Percentiles rank a stretch among this genome's conserved stretches.
Conservation (phyloP, 2,797 vertebrate genomes). For the Myiotriccus ornatus region DNA sequence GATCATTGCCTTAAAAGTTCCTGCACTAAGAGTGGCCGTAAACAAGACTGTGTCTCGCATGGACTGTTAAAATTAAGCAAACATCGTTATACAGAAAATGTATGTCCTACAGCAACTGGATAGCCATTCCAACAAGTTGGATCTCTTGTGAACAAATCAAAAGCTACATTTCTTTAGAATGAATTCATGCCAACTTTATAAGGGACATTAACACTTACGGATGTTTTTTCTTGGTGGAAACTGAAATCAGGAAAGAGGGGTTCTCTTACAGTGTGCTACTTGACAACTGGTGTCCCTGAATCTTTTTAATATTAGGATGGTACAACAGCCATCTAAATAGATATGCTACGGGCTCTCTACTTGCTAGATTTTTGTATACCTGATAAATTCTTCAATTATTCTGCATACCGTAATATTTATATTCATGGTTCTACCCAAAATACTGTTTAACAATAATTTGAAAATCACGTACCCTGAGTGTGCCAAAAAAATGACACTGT, state of each 20-base stretch:
- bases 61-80: neutral
- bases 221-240: neutral
- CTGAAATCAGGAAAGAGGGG: neutral
- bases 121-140: neutral
- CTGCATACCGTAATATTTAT: neutral
- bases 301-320: neutral
- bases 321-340: neutral
- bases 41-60: neutral
- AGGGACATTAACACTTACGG: neutral
- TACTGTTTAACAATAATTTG: neutral
- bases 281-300: neutral
- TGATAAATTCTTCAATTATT: neutral
- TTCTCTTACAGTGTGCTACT: neutral
- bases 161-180: neutral
- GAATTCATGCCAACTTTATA: neutral
- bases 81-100: fast-evolving
- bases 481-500: neutral
- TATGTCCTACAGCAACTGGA: neutral
- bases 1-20: neutral
- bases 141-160: neutral
- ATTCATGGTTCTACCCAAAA: neutral
- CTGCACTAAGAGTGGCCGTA: neutral
- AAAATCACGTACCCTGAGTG: neutral
- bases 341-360: neutral
- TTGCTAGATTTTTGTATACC: neutral